phyloP scores from a whole-genome alignment of 2,888 invertebrate species.

The Rhingia rostrata region DNA sequence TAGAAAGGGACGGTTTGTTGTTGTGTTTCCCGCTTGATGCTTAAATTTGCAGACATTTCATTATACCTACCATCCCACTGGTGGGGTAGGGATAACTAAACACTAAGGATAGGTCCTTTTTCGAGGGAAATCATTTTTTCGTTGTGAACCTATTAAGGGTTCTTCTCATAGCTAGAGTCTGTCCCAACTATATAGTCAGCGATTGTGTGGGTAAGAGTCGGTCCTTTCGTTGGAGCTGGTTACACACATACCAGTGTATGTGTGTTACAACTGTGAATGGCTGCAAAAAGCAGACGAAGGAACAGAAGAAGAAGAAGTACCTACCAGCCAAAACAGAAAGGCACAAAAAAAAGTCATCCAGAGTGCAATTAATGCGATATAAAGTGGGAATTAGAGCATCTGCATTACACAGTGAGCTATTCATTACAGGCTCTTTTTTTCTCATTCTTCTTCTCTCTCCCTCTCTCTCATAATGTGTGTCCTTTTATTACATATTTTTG shows the following conservation, averaged over 20 bases:
- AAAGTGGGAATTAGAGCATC: conserved; percentile 74
- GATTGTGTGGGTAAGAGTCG: conserved; percentile 7
- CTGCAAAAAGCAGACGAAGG: conserved; percentile 37
- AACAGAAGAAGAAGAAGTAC: conserved; percentile 18
- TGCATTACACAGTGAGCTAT: conserved; percentile 69
- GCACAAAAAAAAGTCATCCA: conserved; percentile 35
- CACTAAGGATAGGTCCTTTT: not conserved
- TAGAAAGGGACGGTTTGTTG: conserved; percentile 18
- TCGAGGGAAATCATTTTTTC: not conserved
- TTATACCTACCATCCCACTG: conserved; percentile 2
- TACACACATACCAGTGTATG: conserved; percentile 19
- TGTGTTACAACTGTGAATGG: conserved; percentile 42
- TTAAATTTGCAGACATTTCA: conserved; percentile 52
- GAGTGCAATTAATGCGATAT: conserved; percentile 73
- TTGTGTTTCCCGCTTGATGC: conserved; percentile 17
- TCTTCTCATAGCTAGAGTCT: conserved; percentile 18
- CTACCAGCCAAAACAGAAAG: not conserved
- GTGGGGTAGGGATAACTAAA: not conserved
- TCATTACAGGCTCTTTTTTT: conserved; percentile 63
- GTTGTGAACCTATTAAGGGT: conserved; percentile 16
- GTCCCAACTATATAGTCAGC: conserved; percentile 18
- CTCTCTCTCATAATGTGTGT: not conserved
- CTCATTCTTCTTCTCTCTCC: too few species aligned
- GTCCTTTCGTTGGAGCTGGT: conserved; percentile 27
- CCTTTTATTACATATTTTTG: conserved; percentile 30